Evolutionary conservation across 2,113 vertebrate species (phyloP).

Genomic region (Oriolus oriolus): DNA sequence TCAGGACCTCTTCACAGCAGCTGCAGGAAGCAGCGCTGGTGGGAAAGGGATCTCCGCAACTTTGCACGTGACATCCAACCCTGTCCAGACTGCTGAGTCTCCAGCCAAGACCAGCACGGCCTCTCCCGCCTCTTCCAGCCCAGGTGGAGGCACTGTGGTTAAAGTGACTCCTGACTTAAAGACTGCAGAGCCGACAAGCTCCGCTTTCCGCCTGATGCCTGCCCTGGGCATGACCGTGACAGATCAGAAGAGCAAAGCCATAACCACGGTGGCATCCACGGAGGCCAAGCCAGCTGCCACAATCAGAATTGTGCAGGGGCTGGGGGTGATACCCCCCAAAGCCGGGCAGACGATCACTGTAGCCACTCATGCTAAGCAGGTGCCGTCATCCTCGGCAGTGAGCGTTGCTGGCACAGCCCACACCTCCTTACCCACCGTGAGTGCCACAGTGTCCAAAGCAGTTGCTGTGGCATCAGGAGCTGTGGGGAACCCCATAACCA

Average conservation of each 20-base stretch:
- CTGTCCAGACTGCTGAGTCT: constrained; percentile 75
- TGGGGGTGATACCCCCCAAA: constrained; percentile 91
- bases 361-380: constrained; percentile 80
- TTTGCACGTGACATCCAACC: constrained; percentile 82
- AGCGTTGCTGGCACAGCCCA: constrained; percentile 71
- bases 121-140: constrained; percentile 64
- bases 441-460: constrained; percentile 79
- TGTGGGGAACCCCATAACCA: constrained; percentile 77
- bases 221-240: constrained; percentile 86
- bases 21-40: constrained; percentile 48
- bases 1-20: constrained; percentile 87
- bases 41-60: constrained; percentile 93
- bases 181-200: constrained; percentile 74
- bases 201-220: constrained; percentile 91
- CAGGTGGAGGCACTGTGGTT: constrained; percentile 78
- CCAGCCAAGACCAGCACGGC: constrained; percentile 66
- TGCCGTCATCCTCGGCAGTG: constrained; percentile 58
- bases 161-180: constrained; percentile 86
- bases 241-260: constrained; percentile 86
- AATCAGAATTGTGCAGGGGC: constrained; percentile 91
- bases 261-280: constrained; percentile 76
- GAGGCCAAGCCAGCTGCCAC: constrained; percentile 87
- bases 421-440: constrained; percentile 77
- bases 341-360: constrained; percentile 86
- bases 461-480: constrained; percentile 78